phyloP scores from a whole-genome alignment of 1,140 invertebrate genomes.

The Pseudobourletiella spinata region DNA sequence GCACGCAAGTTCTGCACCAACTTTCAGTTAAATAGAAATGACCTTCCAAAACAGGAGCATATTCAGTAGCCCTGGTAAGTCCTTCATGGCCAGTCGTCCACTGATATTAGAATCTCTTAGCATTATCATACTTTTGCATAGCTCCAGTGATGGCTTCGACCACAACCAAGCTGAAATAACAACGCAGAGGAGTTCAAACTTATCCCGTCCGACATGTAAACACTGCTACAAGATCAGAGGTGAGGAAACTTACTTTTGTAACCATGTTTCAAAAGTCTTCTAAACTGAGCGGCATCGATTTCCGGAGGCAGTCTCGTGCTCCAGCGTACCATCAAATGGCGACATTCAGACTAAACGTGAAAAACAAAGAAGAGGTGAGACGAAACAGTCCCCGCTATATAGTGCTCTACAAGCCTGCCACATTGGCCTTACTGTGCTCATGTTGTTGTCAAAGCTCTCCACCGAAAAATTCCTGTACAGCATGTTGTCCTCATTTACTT shows the following conservation, averaged over 20 bases:
- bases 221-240: no score
- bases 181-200: no score
- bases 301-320: conserved; percentile 51
- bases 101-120: conserved; percentile 56
- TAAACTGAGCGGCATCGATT: conserved; percentile 52
- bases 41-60: conserved; percentile 59
- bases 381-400: no score
- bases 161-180: conserved; percentile 43
- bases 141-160: conserved; percentile 50
- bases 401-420: no score
- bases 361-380: no score
- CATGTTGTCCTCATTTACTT: conserved; percentile 67
- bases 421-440: conserved; percentile 28
- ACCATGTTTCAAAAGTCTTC: conserved; percentile 52
- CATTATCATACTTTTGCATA: conserved; percentile 59
- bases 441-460: conserved; percentile 50
- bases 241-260: conserved; percentile 50
- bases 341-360: conserved; percentile 35
- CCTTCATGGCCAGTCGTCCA: conserved; percentile 50
- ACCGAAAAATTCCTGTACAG: conserved; percentile 54
- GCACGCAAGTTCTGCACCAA: no score
- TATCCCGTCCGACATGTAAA: no score
- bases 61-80: conserved; percentile 53
- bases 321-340: conserved; percentile 34
- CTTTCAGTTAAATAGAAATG: no score